Evolutionary conservation across 2,888 invertebrate genomes (phyloP), one percentile per base, ranked within the genome.

Genomic region (Malthinus seriepunctatus): DNA sequence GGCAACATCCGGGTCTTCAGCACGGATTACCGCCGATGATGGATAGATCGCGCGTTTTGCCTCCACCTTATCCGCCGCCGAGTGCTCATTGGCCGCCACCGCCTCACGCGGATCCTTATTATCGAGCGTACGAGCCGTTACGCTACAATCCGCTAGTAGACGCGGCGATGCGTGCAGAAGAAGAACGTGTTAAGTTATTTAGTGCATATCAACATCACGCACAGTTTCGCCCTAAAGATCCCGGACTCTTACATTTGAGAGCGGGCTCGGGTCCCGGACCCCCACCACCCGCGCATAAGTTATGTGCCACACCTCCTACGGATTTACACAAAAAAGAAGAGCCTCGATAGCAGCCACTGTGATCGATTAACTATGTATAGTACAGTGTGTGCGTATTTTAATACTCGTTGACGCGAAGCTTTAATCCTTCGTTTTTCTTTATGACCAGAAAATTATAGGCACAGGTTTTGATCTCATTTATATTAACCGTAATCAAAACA

Each of bases 81-180:
- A 71, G 76, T 14, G 15, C 14, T 15, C 76, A 78, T 51, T 80
- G 79, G 55, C 78, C 79, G 6, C 74, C 80, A 3, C 78, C 78
- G 1, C 78, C 80, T 0, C 78, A 80, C 0, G 63, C 76, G 1
- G 79, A 79, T 15, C 83, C 84, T 1, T 83, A 84, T 32, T 90
- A 89, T 76, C 77, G 84, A 38, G 38, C 59, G 33, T 84, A 84
- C 71, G 89, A 89, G 73, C 87, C 89, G 37, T 82, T 91, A 64
- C 85, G 90, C 53, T 91, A 90, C 76, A 90, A 90, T 75, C 90
- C 91, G 12, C 80, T 92, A 32, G 86, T 92, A 81, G 90, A 91
- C 69, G 90, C 88, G 9, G 89, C 89, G 12, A 86, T 88, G 73
- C 83, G 90, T 53, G 89, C 87, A 44, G 90, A 91, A 73, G 91